Conservation (phyloP, 2,888 invertebrate species). For the Halictus quadricinctus region DNA sequence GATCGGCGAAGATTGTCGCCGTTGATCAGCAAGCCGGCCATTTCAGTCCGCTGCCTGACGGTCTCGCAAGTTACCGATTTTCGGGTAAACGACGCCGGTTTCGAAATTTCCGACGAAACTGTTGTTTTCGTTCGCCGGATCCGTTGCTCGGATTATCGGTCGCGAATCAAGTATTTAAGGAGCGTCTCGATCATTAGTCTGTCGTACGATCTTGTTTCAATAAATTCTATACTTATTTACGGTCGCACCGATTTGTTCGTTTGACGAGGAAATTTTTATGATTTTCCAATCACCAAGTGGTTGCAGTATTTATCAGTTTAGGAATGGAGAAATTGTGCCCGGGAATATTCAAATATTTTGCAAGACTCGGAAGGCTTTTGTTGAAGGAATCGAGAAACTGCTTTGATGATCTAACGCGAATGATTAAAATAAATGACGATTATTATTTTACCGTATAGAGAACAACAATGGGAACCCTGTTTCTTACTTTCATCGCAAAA, state of each 20-base stretch:
- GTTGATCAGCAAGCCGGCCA: not conserved
- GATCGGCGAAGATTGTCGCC: constrained; percentile 27
- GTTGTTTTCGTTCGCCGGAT: not conserved
- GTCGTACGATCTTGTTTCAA: not conserved
- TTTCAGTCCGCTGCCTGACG: not conserved
- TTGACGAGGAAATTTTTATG: not conserved
- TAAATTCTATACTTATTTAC: not conserved
- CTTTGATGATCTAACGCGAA: not conserved
- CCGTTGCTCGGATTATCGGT: not conserved
- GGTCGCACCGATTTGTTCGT: not conserved
- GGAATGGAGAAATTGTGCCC: not conserved
- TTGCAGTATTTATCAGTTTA: not conserved
- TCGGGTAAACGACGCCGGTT: not conserved
- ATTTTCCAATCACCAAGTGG: not conserved
- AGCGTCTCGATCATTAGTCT: constrained; percentile 4
- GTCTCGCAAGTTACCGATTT: not conserved
- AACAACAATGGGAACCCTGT: not conserved
- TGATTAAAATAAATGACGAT: not conserved
- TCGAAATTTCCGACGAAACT: not conserved
- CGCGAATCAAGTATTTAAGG: not conserved
- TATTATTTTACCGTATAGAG: not conserved
- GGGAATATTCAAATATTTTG: not conserved
- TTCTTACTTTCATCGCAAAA: not conserved
- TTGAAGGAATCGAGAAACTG: not conserved
- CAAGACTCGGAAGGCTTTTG: not conserved